These are phyloP conservation scores for Cylloceria caligata DNA, from an alignment of 2,888 invertebrate genomes.

Conservation along the genomic window DNA sequence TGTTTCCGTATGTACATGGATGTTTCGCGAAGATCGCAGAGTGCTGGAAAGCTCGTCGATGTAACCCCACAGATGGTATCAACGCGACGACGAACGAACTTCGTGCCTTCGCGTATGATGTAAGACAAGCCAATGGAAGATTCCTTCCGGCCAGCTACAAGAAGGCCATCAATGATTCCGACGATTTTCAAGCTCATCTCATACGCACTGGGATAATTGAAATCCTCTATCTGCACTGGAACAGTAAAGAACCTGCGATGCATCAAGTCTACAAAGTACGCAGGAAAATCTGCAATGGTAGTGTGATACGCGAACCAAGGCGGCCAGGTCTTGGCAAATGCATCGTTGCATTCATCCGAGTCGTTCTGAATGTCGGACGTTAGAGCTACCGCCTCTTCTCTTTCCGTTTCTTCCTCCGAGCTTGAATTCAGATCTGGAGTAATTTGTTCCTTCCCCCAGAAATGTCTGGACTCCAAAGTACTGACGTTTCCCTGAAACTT, in stretches of 20 bases:
- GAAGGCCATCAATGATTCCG: conserved; percentile 42
- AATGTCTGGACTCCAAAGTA: conserved; percentile 58
- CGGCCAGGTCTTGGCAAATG: conserved; percentile 71
- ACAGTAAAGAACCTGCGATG: conserved; percentile 88
- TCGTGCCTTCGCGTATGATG: conserved; percentile 42
- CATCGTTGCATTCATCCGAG: conserved; percentile 35
- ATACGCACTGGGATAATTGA: conserved; percentile 87
- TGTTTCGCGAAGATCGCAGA: conserved; percentile 80
- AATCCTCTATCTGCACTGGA: conserved; percentile 91
- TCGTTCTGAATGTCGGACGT: conserved; percentile 56
- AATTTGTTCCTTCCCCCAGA: conserved; percentile 44
- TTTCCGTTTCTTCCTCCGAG: conserved; percentile 62
- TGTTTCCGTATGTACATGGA: conserved; percentile 73
- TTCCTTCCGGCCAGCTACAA: conserved; percentile 32
- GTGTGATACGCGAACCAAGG: conserved; percentile 89
- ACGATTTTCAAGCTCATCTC: conserved; percentile 87
- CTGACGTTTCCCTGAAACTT: conserved; percentile 75
- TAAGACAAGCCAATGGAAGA: conserved; percentile 8
- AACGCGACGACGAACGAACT: conserved; percentile 17
- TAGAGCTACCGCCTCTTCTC: conserved; percentile 56
- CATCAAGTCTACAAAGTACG: conserved; percentile 89
- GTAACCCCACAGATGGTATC: conserved; percentile 2
- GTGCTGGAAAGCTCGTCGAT: conserved; percentile 77
- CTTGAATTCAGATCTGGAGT: conserved; percentile 55
- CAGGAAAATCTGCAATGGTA: conserved; percentile 87